Evolutionary conservation across 1,140 invertebrate genomes (phyloP).

Genomic region (Megalonaias nervosa): DNA sequence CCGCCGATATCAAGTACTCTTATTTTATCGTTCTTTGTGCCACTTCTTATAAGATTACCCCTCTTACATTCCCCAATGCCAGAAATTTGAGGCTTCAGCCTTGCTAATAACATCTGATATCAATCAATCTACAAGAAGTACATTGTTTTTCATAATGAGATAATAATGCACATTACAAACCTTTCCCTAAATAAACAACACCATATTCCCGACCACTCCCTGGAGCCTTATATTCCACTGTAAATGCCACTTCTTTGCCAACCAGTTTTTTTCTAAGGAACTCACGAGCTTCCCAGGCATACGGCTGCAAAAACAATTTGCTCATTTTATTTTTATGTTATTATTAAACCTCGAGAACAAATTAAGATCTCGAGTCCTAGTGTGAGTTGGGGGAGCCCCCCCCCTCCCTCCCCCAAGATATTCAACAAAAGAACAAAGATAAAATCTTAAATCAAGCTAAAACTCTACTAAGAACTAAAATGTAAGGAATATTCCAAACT

Average conservation of each 20-base stretch:
- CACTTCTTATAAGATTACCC: background rate
- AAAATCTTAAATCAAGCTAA: background rate
- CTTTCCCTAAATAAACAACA: constrained; percentile 87
- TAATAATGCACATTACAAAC: constrained; percentile 63
- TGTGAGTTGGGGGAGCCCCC: no score
- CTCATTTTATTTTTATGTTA: background rate
- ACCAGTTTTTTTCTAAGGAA: constrained; percentile 93
- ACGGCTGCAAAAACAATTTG: constrained; percentile 76
- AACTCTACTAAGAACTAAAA: background rate
- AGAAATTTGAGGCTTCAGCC: background rate
- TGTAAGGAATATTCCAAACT: background rate
- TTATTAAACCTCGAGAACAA: background rate
- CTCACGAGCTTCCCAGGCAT: constrained; percentile 96
- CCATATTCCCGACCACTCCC: constrained; percentile 89
- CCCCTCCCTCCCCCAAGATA: background rate
- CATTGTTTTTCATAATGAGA: background rate
- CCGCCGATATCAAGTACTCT: no score
- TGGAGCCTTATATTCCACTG: constrained; percentile 75
- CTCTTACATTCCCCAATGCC: background rate
- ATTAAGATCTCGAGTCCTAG: background rate
- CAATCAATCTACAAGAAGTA: background rate
- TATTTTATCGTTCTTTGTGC: no score
- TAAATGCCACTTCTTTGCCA: constrained; percentile 89
- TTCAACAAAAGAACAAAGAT: background rate
- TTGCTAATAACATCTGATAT: background rate